Conservation (phyloP, 92 coral and sea anemone species). For the Epizoanthus fatuus region DNA sequence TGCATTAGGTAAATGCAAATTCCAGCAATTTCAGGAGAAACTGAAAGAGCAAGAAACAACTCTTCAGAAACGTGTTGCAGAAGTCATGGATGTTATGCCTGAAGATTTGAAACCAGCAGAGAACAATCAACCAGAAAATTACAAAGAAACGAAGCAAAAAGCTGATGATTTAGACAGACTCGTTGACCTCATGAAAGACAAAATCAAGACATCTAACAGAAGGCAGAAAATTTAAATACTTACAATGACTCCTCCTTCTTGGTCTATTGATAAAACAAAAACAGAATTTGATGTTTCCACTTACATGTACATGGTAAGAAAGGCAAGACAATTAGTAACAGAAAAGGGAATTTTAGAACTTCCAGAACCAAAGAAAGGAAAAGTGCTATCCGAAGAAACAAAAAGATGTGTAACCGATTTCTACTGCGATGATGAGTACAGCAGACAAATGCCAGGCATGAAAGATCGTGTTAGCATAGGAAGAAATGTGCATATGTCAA, state of each 20-base stretch:
- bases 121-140: conserved; percentile 41
- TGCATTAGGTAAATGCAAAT: conserved; percentile 25
- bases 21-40: conserved; percentile 50
- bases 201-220: conserved; percentile 43
- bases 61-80: conserved; percentile 57
- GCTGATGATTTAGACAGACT: conserved; percentile 60
- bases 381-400: conserved; percentile 57
- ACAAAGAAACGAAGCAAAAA: conserved; percentile 46
- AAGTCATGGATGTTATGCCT: conserved; percentile 52
- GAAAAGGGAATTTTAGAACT: conserved; percentile 59
- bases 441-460: conserved; percentile 57
- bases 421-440: conserved; percentile 52
- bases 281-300: conserved; percentile 53
- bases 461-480: conserved; percentile 47
- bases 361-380: conserved; percentile 65
- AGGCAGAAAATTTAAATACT: conserved; percentile 55
- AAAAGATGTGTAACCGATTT: conserved; percentile 52
- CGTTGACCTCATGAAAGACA: conserved; percentile 51
- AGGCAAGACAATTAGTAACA: conserved; percentile 56
- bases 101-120: conserved; percentile 59
- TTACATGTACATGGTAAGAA: conserved; percentile 50
- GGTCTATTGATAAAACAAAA: conserved; percentile 56
- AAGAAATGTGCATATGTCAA: conserved; percentile 47
- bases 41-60: conserved; percentile 47
- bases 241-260: conserved; percentile 55